These are phyloP conservation scores for Cyanoderma ruficeps DNA, from an alignment of 2,113 vertebrate genomes.

Conservation along the genomic window DNA sequence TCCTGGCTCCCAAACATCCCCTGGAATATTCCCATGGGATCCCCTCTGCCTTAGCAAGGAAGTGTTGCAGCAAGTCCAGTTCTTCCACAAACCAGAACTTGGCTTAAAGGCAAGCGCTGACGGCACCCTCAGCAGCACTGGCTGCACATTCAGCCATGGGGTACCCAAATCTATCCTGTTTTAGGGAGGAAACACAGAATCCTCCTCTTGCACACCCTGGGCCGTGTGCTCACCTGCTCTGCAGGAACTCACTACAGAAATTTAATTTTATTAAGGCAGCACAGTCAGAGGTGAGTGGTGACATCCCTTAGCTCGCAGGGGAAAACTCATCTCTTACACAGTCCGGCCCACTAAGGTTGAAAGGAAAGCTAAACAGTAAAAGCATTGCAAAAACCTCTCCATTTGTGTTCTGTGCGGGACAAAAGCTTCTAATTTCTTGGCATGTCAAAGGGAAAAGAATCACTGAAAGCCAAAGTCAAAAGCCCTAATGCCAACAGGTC, in stretches of 20 bases:
- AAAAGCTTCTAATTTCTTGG: background rate
- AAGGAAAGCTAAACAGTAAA: background rate
- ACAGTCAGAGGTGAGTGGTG: background rate
- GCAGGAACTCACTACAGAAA: background rate
- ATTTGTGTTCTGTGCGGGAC: background rate
- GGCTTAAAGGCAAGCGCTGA: background rate
- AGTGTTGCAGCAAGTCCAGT: rapidly evolving
- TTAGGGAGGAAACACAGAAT: background rate
- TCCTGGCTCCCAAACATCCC: background rate
- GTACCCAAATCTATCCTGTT: background rate
- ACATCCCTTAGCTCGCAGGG: background rate
- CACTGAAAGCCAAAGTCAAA: background rate
- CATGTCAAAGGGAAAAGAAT: background rate
- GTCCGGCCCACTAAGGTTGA: background rate
- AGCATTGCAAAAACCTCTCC: background rate
- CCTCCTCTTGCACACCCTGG: background rate
- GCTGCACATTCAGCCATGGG: rapidly evolving
- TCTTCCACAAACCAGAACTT: background rate
- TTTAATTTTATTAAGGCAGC: background rate
- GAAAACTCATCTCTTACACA: background rate
- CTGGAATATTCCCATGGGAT: rapidly evolving
- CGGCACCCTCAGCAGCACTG: background rate
- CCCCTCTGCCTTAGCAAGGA: background rate
- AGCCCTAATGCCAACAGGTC: background rate
- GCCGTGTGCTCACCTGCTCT: background rate